phyloP scores from a whole-genome alignment of 30 jellyfish, hydroid and myxozoan genomes.

The Chrysaora quinquecirrha region DNA sequence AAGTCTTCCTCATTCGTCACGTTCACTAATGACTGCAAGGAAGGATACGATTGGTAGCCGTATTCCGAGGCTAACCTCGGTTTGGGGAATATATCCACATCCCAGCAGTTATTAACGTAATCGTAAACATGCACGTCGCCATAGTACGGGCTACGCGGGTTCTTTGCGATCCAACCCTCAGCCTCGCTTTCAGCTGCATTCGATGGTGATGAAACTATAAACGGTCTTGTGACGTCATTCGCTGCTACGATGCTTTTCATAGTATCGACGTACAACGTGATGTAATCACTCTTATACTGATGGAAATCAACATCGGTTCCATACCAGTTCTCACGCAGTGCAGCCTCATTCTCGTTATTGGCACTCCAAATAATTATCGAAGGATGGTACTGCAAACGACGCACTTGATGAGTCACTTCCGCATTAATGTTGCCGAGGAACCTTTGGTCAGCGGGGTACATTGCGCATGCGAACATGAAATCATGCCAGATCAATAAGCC shows the following conservation, averaged over 20 bases:
- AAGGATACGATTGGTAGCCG: conserved; percentile 93
- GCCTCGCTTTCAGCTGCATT: conserved; percentile 69
- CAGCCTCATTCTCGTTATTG: conserved; percentile 95
- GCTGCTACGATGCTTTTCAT: conserved; percentile 50
- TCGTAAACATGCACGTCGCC: conserved; percentile 93
- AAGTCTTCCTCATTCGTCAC: conserved; percentile 48
- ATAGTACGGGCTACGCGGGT: conserved; percentile 75
- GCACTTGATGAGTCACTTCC: conserved; percentile 68
- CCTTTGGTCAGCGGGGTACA: conserved; percentile 79
- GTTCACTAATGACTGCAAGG: conserved; percentile 42
- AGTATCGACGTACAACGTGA: conserved; percentile 68
- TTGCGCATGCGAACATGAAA: conserved; percentile 94
- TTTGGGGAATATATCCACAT: conserved; percentile 67
- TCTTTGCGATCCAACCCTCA: conserved; percentile 75
- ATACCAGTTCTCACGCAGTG: conserved; percentile 82
- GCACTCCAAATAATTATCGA: conserved; percentile 90
- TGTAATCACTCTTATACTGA: conserved; percentile 43
- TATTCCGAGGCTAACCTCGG: conserved; percentile 94
- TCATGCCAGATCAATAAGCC: conserved; percentile 94
- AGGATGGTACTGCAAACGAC: conserved; percentile 81
- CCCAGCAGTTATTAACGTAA: conserved; percentile 77
- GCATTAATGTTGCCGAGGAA: conserved; percentile 51
- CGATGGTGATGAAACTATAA: conserved; percentile 91
- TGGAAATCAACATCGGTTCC: conserved; percentile 15
- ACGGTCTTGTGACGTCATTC: conserved; percentile 80